A percentile compares a stretch with the other conserved stretches of the same genome.
Conservation (phyloP, 1,140 invertebrate species). For the Apis mellifera region DNA sequence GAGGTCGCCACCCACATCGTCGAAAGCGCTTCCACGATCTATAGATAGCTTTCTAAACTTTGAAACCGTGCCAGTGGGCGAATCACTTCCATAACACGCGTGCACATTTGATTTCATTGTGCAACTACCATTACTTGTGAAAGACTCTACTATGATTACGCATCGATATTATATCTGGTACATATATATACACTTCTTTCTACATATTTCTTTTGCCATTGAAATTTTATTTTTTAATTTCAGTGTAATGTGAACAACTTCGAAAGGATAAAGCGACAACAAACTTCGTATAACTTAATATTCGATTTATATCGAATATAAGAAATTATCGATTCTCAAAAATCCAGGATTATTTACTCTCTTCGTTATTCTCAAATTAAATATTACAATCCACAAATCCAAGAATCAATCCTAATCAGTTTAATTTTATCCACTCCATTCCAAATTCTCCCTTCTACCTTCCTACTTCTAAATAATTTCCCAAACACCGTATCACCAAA, state of each 20-base stretch:
- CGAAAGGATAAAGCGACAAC: no score
- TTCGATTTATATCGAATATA: no score
- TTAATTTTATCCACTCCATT: no score
- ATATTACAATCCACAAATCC: no score
- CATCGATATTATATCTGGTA: background rate
- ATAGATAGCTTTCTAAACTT: slow-evolving; percentile 71
- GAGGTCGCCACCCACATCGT: slow-evolving; percentile 75
- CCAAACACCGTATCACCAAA: background rate
- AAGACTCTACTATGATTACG: background rate
- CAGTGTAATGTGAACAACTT: no score
- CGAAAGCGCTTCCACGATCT: slow-evolving; percentile 64
- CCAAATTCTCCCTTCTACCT: background rate
- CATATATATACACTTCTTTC: background rate
- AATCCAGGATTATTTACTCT: no score
- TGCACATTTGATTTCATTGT: slow-evolving; percentile 48
- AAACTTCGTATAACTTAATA: no score
- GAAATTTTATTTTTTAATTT: no score
- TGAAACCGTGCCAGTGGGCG: slow-evolving; percentile 73
- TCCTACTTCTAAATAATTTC: background rate
- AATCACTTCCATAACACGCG: slow-evolving; percentile 75
- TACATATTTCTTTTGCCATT: no score
- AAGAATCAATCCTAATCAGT: no score
- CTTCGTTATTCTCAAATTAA: no score
- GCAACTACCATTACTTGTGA: slow-evolving; percentile 30
- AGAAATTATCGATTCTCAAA: no score